Percentiles rank a stretch among this genome's conserved stretches.
phyloP scores from a whole-genome alignment of 2,113 vertebrate genomes.

The Tragelaphus strepsiceros region DNA sequence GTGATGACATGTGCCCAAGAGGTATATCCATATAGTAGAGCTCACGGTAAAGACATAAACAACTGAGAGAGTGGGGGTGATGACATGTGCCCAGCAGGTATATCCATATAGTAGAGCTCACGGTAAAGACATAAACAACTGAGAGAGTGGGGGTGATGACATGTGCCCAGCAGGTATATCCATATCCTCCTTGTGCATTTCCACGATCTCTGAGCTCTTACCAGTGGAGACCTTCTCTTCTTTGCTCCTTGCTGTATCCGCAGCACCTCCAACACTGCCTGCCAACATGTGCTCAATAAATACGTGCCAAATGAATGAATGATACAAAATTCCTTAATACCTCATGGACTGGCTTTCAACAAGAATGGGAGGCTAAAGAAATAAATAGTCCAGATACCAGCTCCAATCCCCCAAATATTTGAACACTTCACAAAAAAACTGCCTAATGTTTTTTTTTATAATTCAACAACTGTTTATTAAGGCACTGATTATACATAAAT shows the following conservation, averaged over 20 bases:
- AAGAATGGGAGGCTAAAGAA: not conserved
- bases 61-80: not conserved
- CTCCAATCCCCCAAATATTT: not conserved
- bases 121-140: no score
- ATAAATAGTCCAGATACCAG: not conserved
- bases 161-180: accelerated
- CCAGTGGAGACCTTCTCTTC: not conserved
- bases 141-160: not conserved
- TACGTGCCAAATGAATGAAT: not conserved
- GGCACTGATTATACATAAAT: not conserved
- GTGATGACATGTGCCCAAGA: accelerated
- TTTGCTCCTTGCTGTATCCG: not conserved
- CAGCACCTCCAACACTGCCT: not conserved
- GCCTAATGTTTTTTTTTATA: not conserved
- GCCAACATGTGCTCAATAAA: not conserved
- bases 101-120: not conserved
- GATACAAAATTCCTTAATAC: not conserved
- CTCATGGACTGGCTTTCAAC: not conserved
- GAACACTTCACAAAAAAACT: not conserved
- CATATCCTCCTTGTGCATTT: not conserved
- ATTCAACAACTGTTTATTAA: not conserved
- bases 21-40: not conserved
- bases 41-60: no score
- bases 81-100: accelerated
- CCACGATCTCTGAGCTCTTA: not conserved